These are phyloP conservation scores for Phalanger gymnotis DNA, from an alignment of 2,797 vertebrate genomes.

Conservation along the genomic window DNA sequence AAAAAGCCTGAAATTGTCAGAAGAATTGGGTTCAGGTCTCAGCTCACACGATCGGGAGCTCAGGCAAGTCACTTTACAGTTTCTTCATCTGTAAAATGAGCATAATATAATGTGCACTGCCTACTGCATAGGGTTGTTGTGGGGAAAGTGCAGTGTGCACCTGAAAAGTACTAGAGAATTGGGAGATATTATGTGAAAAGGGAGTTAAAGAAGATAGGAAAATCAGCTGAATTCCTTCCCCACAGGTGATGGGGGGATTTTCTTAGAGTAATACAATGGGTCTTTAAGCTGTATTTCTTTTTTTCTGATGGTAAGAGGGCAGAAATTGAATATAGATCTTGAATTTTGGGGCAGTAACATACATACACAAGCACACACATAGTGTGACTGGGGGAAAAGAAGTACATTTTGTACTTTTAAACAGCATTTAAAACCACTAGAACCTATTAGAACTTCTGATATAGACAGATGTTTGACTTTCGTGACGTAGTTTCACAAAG, in stretches of 20 bases:
- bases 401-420: neutral
- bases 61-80: neutral
- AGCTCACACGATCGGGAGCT: neutral
- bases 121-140: neutral
- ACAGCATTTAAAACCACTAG: neutral
- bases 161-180: neutral
- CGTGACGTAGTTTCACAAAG: conserved; percentile 27
- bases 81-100: neutral
- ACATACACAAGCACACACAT: neutral
- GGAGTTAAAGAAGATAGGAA: neutral
- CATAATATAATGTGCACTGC: neutral
- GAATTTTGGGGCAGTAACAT: neutral
- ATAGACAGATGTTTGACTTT: conserved; percentile 21
- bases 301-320: neutral
- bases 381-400: neutral
- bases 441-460: fast-evolving
- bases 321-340: neutral
- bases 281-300: neutral
- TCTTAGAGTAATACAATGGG: neutral
- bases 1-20: neutral
- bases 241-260: neutral
- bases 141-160: neutral
- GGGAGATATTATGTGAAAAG: neutral
- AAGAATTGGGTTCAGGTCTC: neutral
- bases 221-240: neutral